Percentiles rank a stretch among this genome's conserved stretches.
phyloP scores from a whole-genome alignment of 2,888 invertebrate species.

The Limnephilus rhombicus region DNA sequence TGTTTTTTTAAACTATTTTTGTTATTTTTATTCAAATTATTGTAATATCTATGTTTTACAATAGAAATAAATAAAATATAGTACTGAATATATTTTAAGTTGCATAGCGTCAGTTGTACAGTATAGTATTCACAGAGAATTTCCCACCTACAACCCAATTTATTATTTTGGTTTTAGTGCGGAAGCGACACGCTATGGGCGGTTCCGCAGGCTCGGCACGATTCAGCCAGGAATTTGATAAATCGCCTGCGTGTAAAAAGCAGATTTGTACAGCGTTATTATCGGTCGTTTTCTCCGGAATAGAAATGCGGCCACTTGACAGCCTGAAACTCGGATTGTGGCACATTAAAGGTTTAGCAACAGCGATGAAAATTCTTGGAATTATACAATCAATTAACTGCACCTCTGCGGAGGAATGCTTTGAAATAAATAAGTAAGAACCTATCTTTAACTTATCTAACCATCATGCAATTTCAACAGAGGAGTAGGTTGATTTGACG shows the following conservation, averaged over 20 bases:
- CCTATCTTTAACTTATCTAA: not conserved
- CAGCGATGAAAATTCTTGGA: not conserved
- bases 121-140: not conserved
- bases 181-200: constrained; percentile 17
- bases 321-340: not conserved
- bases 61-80: too few species aligned
- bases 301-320: constrained; percentile 7
- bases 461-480: not conserved
- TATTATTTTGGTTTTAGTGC: constrained; percentile 1
- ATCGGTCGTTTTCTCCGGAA: not conserved
- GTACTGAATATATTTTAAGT: too few species aligned
- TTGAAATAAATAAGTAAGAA: not conserved
- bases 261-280: constrained; percentile 16
- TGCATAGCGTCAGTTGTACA: too few species aligned
- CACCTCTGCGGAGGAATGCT: not conserved
- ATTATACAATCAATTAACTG: not conserved
- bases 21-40: too few species aligned
- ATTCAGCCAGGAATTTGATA: constrained; percentile 26
- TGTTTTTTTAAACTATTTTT: too few species aligned
- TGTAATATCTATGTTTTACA: too few species aligned
- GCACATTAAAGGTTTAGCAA: constrained; percentile 1
- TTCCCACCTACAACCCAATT: not conserved
- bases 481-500: not conserved
- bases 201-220: not conserved
- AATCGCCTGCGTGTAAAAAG: constrained; percentile 27